phyloP scores from a whole-genome alignment of 2,888 invertebrate species.

The Eupithecia tripunctaria region DNA sequence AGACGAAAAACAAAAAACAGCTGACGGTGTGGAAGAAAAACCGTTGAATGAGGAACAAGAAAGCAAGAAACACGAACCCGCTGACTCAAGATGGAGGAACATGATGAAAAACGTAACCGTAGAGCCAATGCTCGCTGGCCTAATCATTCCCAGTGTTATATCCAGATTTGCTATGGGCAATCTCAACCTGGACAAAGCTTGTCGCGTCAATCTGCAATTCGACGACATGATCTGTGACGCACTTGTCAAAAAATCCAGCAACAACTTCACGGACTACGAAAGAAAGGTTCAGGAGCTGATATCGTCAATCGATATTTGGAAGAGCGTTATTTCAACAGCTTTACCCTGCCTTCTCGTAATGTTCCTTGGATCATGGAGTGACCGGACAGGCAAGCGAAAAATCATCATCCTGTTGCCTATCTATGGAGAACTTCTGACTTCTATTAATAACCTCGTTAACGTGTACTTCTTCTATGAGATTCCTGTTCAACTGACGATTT shows the following conservation, averaged over 20 bases:
- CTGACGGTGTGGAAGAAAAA: conserved; percentile 69
- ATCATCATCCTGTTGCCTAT: conserved; percentile 84
- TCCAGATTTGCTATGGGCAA: conserved; percentile 88
- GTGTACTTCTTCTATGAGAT: conserved; percentile 85
- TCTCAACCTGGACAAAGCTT: conserved; percentile 78
- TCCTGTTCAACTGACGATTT: conserved; percentile 81
- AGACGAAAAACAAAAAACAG: conserved; percentile 61
- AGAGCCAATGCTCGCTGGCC: conserved; percentile 88
- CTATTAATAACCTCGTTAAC: conserved; percentile 80
- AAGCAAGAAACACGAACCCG: conserved; percentile 62
- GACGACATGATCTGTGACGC: conserved; percentile 72
- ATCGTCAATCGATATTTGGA: conserved; percentile 84
- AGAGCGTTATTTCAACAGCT: conserved; percentile 81
- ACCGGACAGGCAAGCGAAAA: conserved; percentile 83
- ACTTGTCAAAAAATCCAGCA: conserved; percentile 63
- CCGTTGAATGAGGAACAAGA: conserved; percentile 64
- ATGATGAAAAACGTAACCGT: conserved; percentile 86
- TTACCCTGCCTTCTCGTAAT: conserved; percentile 84
- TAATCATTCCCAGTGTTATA: conserved; percentile 87
- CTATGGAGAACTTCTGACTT: conserved; percentile 80
- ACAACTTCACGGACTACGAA: conserved; percentile 87
- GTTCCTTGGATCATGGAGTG: conserved; percentile 86
- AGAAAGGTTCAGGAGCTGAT: conserved; percentile 85
- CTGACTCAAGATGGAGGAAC: conserved; percentile 63
- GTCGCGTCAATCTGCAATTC: conserved; percentile 70